Conservation (phyloP, 2,888 invertebrate species). For the Lasioglossum calceatum region DNA sequence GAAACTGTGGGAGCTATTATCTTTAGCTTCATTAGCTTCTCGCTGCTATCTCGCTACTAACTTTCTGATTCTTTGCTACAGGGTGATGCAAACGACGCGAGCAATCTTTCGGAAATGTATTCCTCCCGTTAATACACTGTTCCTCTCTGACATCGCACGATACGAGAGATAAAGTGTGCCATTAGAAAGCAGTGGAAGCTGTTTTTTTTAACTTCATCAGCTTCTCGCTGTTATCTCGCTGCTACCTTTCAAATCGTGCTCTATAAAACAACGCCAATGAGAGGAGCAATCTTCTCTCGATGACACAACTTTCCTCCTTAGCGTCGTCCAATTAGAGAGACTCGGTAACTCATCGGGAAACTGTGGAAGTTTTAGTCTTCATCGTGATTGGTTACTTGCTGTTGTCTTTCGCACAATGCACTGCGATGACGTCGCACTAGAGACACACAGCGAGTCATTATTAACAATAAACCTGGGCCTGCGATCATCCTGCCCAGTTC, state of each 20-base stretch:
- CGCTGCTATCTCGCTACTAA: neutral
- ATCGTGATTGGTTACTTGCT: neutral
- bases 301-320: neutral
- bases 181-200: neutral
- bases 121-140: neutral
- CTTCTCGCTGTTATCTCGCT: neutral
- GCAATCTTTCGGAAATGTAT: neutral
- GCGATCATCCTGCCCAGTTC: neutral
- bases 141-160: neutral
- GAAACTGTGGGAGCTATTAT: neutral
- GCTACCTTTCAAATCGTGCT: neutral
- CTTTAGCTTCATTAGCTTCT: neutral
- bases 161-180: neutral
- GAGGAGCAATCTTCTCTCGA: neutral
- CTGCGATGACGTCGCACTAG: neutral
- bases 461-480: too few species aligned
- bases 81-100: neutral
- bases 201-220: neutral
- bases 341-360: neutral
- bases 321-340: neutral
- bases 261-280: neutral
- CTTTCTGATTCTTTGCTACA: neutral
- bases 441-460: neutral
- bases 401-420: neutral
- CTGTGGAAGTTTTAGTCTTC: neutral